Conservation (phyloP, 1,140 invertebrate species). For the Rhynchophorus ferrugineus region DNA sequence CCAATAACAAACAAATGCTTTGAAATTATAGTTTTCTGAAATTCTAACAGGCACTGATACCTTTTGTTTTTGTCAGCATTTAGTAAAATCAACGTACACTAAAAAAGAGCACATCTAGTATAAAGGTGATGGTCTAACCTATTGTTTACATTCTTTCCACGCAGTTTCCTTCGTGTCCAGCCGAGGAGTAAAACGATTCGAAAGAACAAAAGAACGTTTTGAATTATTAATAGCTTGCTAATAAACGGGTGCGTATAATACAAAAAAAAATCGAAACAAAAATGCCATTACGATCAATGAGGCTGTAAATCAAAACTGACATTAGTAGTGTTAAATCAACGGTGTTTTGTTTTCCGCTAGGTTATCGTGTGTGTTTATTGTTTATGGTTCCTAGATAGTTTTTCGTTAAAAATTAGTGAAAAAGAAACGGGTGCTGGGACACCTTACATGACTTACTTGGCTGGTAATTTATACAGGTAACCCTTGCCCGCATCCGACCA, state of each 20-base stretch:
- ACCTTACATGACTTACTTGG: conserved; percentile 92
- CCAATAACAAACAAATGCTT: no score
- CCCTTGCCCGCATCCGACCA: conserved; percentile 93
- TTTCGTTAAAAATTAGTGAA: no score
- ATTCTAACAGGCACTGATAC: no score
- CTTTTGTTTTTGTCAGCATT: no score
- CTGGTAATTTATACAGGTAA: conserved; percentile 89
- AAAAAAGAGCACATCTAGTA: no score
- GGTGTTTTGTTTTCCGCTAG: no score
- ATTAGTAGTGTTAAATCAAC: conserved; percentile 8
- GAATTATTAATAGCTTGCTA: conserved; percentile 20
- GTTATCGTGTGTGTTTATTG: no score
- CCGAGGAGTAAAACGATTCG: conserved; percentile 29
- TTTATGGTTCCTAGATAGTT: no score
- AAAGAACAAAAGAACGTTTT: conserved; percentile 39
- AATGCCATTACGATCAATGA: no score
- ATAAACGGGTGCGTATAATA: conserved; percentile 26
- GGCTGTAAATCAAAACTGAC: conserved; percentile 6
- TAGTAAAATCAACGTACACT: no score
- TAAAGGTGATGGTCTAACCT: conserved; percentile 52
- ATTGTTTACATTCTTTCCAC: conserved; percentile 63
- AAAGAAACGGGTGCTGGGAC: no score
- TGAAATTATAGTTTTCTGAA: no score
- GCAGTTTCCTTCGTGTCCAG: conserved; percentile 69
- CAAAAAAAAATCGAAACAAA: conserved; percentile 13